phyloP scores from a whole-genome alignment of 2,113 vertebrate species.

The Albula glossodonta region DNA sequence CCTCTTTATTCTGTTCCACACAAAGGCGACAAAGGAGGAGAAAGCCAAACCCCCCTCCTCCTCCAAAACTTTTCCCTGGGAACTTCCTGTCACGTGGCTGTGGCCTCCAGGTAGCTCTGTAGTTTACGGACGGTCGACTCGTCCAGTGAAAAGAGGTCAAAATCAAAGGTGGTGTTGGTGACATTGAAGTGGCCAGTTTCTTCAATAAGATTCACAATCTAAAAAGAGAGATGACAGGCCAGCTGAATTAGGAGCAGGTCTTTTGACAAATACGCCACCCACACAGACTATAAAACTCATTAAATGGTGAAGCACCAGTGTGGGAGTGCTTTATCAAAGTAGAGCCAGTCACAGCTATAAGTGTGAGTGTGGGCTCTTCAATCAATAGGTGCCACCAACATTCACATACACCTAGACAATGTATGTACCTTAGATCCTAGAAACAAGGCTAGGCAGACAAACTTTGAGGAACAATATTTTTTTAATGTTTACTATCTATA shows the following conservation, averaged over 20 bases:
- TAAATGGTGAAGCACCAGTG: no score
- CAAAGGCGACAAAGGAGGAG: conserved; percentile 24
- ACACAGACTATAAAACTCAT: background rate
- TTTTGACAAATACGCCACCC: background rate
- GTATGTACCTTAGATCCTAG: no score
- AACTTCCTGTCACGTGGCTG: conserved; percentile 89
- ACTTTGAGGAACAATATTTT: no score
- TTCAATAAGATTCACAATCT: conserved; percentile 98
- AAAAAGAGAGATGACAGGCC: conserved; percentile 4
- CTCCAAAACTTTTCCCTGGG: conserved; percentile 14
- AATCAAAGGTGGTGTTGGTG: conserved; percentile 99
- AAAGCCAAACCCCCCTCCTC: conserved; percentile 35
- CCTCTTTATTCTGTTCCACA: conserved; percentile 28
- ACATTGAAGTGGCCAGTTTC: conserved; percentile 98
- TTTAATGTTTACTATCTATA: no score
- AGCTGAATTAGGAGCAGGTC: background rate
- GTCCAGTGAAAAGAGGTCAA: conserved; percentile 97
- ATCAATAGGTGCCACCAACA: no score
- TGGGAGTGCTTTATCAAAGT: no score
- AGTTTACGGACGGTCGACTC: conserved; percentile 98
- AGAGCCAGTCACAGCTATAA: no score
- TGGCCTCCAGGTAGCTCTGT: conserved; percentile 97
- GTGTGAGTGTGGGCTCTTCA: no score
- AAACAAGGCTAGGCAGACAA: no score
- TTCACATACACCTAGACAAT: no score